Base-by-base conservation (phyloP, 2,888 invertebrate species). In the Eustalomyia histrio region DNA sequence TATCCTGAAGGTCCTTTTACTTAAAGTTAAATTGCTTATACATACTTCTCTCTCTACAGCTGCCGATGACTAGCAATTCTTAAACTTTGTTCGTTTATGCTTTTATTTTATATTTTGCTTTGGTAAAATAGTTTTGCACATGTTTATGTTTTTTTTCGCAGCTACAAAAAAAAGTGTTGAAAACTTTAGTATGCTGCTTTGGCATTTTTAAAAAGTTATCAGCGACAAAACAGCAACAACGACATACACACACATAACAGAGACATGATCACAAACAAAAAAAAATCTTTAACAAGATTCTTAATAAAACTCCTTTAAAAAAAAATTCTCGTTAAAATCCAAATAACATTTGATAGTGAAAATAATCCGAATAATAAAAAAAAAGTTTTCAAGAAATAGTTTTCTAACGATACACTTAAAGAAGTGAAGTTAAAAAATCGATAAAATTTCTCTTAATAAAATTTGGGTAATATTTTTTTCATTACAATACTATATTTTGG, bases 51-150 rank as follows among this genome's bases (percentile, higher is more conserved):
- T 81, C 74, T 47, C 74, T 78, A 53, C 78, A 78, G 81, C 81
- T 81, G 81, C 81, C 81, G 67, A 81, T 81, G 78, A 81, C 81
- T 71, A 61, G 81, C 47, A 71, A 75, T 75, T 65, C 61, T 75
- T 81, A 78, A 81, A 81, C 61, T 78, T 78, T 7, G 29, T 63
- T 53, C 29, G 57, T 81, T 71, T 18, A 14, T 50, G 63, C 47
- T 69, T 63, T 39, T 35, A 21, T 55, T 78, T 75, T 74, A 58
- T 74, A 47, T 78, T 75, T 60, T 21, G 63, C 65, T 81, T 76
- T 74, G 65, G 81, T 39, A 71, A 81, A 75, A 81, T 80, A 76
- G 80, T 80, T 80, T 73, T 68, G 73, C 73, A 80, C 78, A 74
- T 81, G 65, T 47, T 78, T n/a, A n/a, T n/a, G n/a, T 74, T 52